Percentiles rank a stretch among this genome's conserved stretches.
phyloP scores from a whole-genome alignment of 2,888 invertebrate genomes.

The Alloscopus bannaensis region DNA sequence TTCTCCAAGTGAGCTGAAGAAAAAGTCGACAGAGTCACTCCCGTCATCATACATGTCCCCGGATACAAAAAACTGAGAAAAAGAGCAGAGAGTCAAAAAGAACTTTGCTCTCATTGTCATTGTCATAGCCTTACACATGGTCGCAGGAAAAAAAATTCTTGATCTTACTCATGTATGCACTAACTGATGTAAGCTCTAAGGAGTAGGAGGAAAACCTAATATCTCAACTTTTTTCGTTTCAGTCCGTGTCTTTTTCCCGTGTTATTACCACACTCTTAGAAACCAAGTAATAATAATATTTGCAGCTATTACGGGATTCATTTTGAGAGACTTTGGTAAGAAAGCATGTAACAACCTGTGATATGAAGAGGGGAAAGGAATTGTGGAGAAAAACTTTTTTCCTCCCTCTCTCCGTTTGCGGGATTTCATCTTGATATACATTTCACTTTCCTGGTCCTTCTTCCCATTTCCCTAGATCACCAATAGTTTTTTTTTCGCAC shows the following conservation, averaged over 20 bases:
- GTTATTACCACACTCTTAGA: background rate
- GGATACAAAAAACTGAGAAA: too few species aligned
- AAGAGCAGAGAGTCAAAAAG: too few species aligned
- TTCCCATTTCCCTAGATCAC: background rate
- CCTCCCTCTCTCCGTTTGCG: background rate
- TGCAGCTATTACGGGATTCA: constrained; percentile 18
- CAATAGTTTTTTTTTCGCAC: too few species aligned
- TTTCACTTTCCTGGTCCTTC: background rate
- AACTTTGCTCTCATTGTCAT: constrained; percentile 43
- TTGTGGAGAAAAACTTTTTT: too few species aligned
- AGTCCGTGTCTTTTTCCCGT: constrained; percentile 2
- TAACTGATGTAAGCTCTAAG: too few species aligned
- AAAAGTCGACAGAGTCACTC: constrained; percentile 13
- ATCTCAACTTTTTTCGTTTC: background rate
- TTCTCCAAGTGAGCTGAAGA: constrained; percentile 2
- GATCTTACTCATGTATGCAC: too few species aligned
- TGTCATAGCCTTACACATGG: constrained; percentile 52
- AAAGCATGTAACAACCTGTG: too few species aligned
- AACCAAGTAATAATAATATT: constrained; percentile 19
- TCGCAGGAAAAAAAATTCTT: too few species aligned
- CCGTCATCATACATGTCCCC: too few species aligned
- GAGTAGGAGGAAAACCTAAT: too few species aligned
- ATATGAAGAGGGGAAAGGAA: too few species aligned
- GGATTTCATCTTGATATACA: background rate
- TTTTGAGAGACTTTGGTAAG: too few species aligned